Evolutionary conservation across 2,797 vertebrate species (phyloP), one percentile per base, ranked within the genome.

Genomic region (Iguana delicatissima): DNA sequence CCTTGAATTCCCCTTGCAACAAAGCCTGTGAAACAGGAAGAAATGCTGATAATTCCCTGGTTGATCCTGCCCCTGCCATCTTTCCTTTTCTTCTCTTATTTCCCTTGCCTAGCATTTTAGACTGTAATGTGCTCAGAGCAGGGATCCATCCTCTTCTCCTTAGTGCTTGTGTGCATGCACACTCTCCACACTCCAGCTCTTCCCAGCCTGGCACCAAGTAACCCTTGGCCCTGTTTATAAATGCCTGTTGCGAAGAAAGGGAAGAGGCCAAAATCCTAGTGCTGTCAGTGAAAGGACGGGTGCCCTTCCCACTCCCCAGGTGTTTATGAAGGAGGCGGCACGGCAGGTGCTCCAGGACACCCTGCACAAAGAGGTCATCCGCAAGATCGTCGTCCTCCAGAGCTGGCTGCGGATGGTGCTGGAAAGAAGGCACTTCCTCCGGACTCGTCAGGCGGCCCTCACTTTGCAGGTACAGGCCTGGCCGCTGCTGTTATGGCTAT

Each of bases 261-360:
- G 26, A 69, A 69, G 26, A 69, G 26, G 26, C 2, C 26, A 29
- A 29, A 69, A 69, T 69, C 7, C 2, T 29, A 69, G 67, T 8
- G 4, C 62, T 95, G 59, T 62, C 35, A 22, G 20, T 89, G n/a
- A 32, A 74, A 46, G 4, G 3, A 32, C 13, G 73, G 0, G 59
- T n/a, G 80, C 57, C 0, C 6, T 38, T 0, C 2, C 0, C 91
- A 79, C 1, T 91, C 55, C 50, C 83, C 95, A 99, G 99, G 98
- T 99, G 62, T 99, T 99, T 93, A 97, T 99, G 94, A 99, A 99
- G 94, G 99, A 99, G 96, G 96, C 97, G 0, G 98, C 98, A 91
- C 96, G 99, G 20, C 99, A 99, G 96, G 96, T 97, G 86, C 98
- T 99, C 79, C 98, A 98, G 95, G 99, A 99, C 91, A 98, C 96